Evolutionary conservation across 2,113 vertebrate genomes (phyloP), one percentile per base, ranked within the genome.

Genomic region (Cheilinus undulatus): DNA sequence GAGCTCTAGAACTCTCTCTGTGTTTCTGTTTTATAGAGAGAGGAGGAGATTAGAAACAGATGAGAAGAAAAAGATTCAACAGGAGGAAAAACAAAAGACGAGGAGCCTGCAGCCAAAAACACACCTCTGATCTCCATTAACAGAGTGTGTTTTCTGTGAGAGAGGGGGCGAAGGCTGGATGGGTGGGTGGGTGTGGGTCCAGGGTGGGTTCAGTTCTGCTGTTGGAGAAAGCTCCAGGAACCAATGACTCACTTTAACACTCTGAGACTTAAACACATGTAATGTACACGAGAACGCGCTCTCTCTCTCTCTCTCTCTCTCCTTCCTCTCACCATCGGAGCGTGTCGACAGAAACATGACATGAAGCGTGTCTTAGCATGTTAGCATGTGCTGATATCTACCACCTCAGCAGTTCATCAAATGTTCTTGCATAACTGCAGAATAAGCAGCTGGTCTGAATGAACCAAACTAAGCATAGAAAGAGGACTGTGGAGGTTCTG

Each of bases 141-240:
- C 7, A 22, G 28, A 45, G 58, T 70, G 56, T 7, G 14, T 42
- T 19, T 54, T 67, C 36, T 53, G 22, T 43, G 40, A n/a, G 54
- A 48, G 32, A 52, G 57, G 58, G 54, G 3, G 7, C 40, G 32
- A 42, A 23, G 52, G 48, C 43, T 69, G n/a, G n/a, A 30, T 34
- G 34, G 34, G 59, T 38, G 40, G 1, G 38, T 15, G 49, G 48
- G 36, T 26, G 34, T 46, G 34, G 27, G 30, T 58, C 20, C 59
- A 73, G 85, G 73, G 82, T 53, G 82, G 69, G 73, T 72, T 70
- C 48, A 66, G 62, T 76, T 77, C 38, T 58, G 23, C 68, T 48
- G 30, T 58, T 82, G 78, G 78, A 80, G 82, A 82, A 69, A 62
- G 42, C 5, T 24, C 66, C 43, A 71, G 83, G 83, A 88, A 88